Evolutionary conservation across 2,797 vertebrate species (phyloP).

Genomic region (Otolemur crassicaudatus): DNA sequence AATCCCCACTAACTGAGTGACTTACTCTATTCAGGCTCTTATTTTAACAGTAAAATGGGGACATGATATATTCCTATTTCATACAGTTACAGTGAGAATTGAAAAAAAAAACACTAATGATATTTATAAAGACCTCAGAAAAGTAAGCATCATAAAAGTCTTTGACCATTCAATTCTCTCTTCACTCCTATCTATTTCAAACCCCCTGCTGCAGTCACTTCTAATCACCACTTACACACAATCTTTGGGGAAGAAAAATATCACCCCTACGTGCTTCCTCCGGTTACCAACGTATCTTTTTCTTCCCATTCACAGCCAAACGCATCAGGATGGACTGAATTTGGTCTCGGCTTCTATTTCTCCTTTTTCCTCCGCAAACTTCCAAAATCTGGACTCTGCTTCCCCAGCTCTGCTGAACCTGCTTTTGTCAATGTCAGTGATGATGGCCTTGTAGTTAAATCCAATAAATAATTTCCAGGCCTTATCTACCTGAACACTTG

Average conservation of each 20-base stretch:
- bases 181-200: neutral
- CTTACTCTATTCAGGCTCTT: neutral
- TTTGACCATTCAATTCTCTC: neutral
- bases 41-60: neutral
- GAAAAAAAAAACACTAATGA: neutral
- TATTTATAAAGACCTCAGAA: neutral
- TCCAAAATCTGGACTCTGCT: slow-evolving; percentile 66
- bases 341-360: slow-evolving; percentile 2
- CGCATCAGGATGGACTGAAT: neutral
- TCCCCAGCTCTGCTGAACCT: slow-evolving; percentile 55
- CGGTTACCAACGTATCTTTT: neutral
- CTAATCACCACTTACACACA: neutral
- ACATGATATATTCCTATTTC: neutral
- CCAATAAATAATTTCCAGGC: slow-evolving; percentile 83
- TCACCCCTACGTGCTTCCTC: neutral
- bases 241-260: neutral
- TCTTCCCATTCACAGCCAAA: neutral
- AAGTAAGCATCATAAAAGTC: neutral
- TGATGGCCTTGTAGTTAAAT: slow-evolving; percentile 84
- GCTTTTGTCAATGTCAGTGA: slow-evolving; percentile 81
- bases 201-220: neutral
- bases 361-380: slow-evolving; percentile 65
- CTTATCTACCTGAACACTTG: slow-evolving; percentile 84
- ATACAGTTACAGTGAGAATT: neutral
- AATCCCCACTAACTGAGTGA: neutral